Evolutionary conservation across 2,113 vertebrate species (phyloP), one percentile per base, ranked within the genome.

Genomic region (Brachypteracias leptosomus): DNA sequence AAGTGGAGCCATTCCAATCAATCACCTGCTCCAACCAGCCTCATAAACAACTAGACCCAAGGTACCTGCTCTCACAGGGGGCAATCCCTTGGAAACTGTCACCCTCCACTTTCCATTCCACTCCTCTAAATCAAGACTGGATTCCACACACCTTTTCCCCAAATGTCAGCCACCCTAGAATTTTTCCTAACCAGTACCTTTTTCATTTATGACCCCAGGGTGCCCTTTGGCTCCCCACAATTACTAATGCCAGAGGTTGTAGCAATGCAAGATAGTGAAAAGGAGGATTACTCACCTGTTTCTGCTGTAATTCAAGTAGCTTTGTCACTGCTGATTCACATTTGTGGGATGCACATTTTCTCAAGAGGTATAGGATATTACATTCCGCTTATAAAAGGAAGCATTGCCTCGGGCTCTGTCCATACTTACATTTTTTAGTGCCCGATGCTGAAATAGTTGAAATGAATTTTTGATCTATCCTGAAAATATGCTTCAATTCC

Each of bases 271-370:
- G 59, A 80, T 61, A 61, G 76, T 80, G 72, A 75, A 80, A 88
- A n/a, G 70, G 40, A 86, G 38, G 52, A 77, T 90, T 93, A 93
- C 38, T 95, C 80, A 92, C 57, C 51, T 68, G 16, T 55, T 93
- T 67, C 57, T 67, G 72, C 42, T 71, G n/a, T 71, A 93, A 90
- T 90, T 92, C 90, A 92, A 92, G 72, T 33, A 38, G 58, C 70
- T 90, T 87, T 25, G 29, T 75, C 86, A 84, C 55, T 22, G 87
- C 80, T 92, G 94, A 95, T 84, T 94, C 94, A 92, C 2, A 0
- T 84, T 92, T 92, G 72, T 80, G 51, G 88, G 59, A 88, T 67
- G 80, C 33, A 88, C 19, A 8, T 92, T 76, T 62, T 76, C 72
- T 90, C 79, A 62, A 61, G 79, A 88, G 71, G n/a, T 71, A 59